These are phyloP conservation scores for Oxyteleia sp. DNA, from an alignment of 2,888 invertebrate genomes.

Conservation along the genomic window DNA sequence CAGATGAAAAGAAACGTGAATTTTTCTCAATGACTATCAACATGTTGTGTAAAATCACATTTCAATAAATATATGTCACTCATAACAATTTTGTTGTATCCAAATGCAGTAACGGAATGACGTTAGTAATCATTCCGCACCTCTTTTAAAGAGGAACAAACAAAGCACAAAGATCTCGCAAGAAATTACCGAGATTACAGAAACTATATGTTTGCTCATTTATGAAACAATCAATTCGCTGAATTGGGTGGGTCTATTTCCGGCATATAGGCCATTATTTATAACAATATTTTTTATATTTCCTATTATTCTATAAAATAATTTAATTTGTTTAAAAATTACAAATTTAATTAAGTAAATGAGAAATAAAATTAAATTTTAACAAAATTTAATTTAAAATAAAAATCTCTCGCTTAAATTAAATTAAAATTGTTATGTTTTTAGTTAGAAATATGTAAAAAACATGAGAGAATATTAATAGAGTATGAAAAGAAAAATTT, in stretches of 20 bases:
- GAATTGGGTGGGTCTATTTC: constrained; percentile 69
- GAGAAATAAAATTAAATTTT: too few species aligned
- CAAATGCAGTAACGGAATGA: constrained; percentile 38
- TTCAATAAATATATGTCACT: constrained; percentile 22
- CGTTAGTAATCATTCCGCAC: constrained; percentile 57
- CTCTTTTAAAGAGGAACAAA: constrained; percentile 67
- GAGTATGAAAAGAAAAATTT: too few species aligned
- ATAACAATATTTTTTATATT: too few species aligned
- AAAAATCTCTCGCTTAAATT: too few species aligned
- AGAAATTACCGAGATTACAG: constrained; percentile 44
- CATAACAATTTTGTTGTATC: constrained; percentile 7
- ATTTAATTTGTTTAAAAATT: too few species aligned
- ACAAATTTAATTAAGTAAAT: too few species aligned
- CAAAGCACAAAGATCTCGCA: constrained; percentile 47
- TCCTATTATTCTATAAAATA: too few species aligned
- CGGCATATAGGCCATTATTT: constrained; percentile 34
- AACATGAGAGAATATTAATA: too few species aligned
- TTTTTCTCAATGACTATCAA: constrained; percentile 15
- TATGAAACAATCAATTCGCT: constrained; percentile 60
- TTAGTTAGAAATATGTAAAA: too few species aligned
- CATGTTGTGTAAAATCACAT: constrained; percentile 19
- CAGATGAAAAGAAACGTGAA: too few species aligned
- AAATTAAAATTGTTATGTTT: too few species aligned
- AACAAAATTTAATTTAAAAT: too few species aligned
- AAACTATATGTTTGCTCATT: constrained; percentile 56